phyloP scores from a whole-genome alignment of 2,113 vertebrate genomes.

The Leuciscus idus region DNA sequence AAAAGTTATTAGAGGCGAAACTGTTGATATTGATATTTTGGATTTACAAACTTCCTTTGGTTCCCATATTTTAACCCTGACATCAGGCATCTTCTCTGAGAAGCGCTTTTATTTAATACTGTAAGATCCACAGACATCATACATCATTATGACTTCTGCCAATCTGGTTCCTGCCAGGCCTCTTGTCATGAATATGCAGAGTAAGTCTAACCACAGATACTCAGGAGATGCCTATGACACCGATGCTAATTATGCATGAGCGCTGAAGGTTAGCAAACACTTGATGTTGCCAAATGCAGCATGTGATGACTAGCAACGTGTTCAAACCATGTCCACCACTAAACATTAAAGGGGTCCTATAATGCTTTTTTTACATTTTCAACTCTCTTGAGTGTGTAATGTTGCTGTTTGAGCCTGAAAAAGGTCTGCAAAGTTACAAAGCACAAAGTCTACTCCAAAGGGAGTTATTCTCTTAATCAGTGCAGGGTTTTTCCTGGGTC shows the following conservation, averaged over 20 bases:
- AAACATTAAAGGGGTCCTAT: neutral
- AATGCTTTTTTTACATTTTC: no score
- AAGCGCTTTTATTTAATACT: neutral
- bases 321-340: neutral
- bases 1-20: neutral
- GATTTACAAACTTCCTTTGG: neutral
- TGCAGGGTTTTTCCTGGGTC: no score
- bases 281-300: neutral
- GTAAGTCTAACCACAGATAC: slow-evolving; percentile 12
- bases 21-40: neutral
- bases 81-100: neutral
- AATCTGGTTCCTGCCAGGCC: neutral
- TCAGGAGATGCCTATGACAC: neutral
- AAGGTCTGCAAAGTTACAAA: no score
- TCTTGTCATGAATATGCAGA: slow-evolving; percentile 20
- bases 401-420: no score
- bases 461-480: no score
- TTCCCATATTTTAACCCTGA: neutral
- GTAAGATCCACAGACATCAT: neutral
- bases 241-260: neutral
- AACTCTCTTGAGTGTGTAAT: no score
- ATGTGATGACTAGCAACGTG: neutral
- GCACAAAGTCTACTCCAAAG: no score
- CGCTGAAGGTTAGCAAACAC: neutral
- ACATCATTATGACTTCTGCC: neutral